Conservation (phyloP, 64 coral and sea anemone genomes). For the Montipora capricornis region DNA sequence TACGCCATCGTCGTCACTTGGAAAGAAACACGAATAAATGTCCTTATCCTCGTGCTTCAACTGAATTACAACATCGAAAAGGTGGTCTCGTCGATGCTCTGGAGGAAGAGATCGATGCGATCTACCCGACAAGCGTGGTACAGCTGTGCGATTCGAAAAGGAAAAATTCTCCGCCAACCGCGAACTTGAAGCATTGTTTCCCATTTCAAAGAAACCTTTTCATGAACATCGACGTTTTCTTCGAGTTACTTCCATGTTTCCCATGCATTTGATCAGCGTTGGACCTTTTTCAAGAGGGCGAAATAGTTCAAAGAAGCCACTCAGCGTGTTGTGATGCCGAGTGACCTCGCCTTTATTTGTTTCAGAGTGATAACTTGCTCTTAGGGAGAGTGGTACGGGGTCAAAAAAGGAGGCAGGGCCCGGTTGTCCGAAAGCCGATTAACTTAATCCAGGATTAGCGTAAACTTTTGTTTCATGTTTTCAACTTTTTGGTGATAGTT, state of each 20-base stretch:
- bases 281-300: not conserved
- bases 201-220: constrained; percentile 33
- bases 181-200: constrained; percentile 34
- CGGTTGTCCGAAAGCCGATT: no score
- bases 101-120: constrained; percentile 79
- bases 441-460: no score
- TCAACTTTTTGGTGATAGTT: no score
- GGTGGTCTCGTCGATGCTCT: constrained; percentile 65
- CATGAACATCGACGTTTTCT: not conserved
- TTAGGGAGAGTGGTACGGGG: not conserved
- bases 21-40: constrained; percentile 94
- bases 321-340: constrained; percentile 19
- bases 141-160: constrained; percentile 55
- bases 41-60: constrained; percentile 97
- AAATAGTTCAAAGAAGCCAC: not conserved
- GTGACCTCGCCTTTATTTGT: constrained; percentile 28
- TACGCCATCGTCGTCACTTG: constrained; percentile 91
- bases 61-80: constrained; percentile 93
- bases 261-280: not conserved
- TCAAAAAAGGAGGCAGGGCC: no score
- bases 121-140: constrained; percentile 79
- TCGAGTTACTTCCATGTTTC: not conserved
- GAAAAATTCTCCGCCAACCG: constrained; percentile 44
- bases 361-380: not conserved
- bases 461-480: no score